Evolutionary conservation across 2,888 invertebrate genomes (phyloP).

Genomic region (Podabrus alpinus): DNA sequence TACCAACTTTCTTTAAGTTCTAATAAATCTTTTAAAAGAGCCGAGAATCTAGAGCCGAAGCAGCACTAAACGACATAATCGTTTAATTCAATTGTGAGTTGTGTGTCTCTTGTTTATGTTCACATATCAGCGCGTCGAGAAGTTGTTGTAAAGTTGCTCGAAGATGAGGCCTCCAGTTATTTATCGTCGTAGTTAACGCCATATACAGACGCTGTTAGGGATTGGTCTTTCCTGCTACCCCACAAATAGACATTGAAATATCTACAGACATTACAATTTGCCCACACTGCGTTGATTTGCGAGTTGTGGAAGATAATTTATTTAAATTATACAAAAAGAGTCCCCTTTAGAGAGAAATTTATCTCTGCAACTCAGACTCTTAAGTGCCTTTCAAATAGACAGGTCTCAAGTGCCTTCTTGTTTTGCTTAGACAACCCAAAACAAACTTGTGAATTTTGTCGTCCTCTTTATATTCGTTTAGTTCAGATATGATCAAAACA

Average conservation of each 20-base stretch:
- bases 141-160: slow-evolving; percentile 31
- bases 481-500: not conserved
- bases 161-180: slow-evolving; percentile 34
- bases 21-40: slow-evolving; percentile 30
- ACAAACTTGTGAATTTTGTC: slow-evolving; percentile 4
- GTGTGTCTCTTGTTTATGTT: slow-evolving; percentile 47
- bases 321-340: slow-evolving; percentile 24
- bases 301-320: slow-evolving; percentile 21
- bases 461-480: not conserved
- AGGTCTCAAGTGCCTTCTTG: slow-evolving; percentile 9
- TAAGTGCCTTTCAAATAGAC: slow-evolving; percentile 9
- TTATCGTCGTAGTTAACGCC: slow-evolving; percentile 36
- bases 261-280: slow-evolving; percentile 23
- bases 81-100: slow-evolving; percentile 49
- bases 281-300: slow-evolving; percentile 21
- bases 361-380: slow-evolving; percentile 4
- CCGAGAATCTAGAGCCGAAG: slow-evolving; percentile 34
- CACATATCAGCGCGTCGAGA: slow-evolving; percentile 43
- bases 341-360: slow-evolving; percentile 10
- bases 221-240: slow-evolving; percentile 21
- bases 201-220: slow-evolving; percentile 31
- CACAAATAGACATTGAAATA: slow-evolving; percentile 30
- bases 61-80: slow-evolving; percentile 47
- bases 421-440: slow-evolving; percentile 3
- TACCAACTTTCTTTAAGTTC: slow-evolving; percentile 19